Base-by-base conservation (phyloP, 2,797 vertebrate species). In the Austrolebias charrua region DNA sequence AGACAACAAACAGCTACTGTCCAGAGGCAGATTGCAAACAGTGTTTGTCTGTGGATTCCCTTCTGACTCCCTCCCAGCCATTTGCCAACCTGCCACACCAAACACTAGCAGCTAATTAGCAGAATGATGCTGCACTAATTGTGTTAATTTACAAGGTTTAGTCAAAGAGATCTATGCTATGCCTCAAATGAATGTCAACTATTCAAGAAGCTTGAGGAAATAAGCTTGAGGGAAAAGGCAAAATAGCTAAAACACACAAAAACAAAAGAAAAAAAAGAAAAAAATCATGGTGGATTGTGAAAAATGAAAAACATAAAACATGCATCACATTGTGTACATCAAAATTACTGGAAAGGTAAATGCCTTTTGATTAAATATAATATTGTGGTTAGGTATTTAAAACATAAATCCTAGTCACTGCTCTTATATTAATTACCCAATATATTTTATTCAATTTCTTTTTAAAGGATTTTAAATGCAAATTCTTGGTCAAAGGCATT, bases 131-230 rank as follows among this genome's bases (percentile, higher is more conserved):
- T 94, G 94, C 93, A 93, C 95, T 98, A 97, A 99, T 98, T 98
- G 96, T 95, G 95, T 95, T 98, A 96, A 98, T 98, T 98, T 96
- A 96, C 95, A 96, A 95, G 95, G 95, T 95, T 97, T 95, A 95
- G 95, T 96, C 94, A 97, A 96, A 96, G 94, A 93, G 93, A 95
- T 94, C 91, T 90, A 92, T 92, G 93, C 93, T 94, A 92, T 91
- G 93, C 92, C 93, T 95, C 93, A 93, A 93, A 93, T 90, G 88
- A 91, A 93, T 96, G 94, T 96, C 95, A 96, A 91, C 89, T 90
- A 92, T 94, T 92, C 53, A 81, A 94, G n/a, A n/a, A n/a, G n/a
- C n/a, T n/a, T n/a, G 66, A 75, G 59, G 78, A 77, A 71, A 71
- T 49, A 90, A 92, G 90, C 92, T 69, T 49, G 31, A 66, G 72